Base-by-base conservation (phyloP, 30 jellyfish, hydroid and myxozoan species). In the Cassiopea andromeda region DNA sequence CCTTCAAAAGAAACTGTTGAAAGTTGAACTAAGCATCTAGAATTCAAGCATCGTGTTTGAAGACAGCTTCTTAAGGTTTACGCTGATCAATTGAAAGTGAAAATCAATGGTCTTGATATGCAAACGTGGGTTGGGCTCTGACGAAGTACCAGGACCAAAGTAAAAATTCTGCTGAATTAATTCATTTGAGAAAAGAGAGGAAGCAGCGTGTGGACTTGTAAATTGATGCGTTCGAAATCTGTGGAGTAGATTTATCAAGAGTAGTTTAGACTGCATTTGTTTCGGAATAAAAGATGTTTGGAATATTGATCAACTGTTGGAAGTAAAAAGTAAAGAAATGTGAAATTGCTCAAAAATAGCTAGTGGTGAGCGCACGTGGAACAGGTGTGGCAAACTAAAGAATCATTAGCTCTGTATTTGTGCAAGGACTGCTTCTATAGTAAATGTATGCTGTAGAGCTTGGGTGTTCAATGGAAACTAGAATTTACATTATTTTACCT, bases 341-440 rank as follows among this genome's bases (percentile, higher is more conserved):
- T n/a, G 54, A 70, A 43, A 1, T 2, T 43, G 16, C 54, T 70
- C 43, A n/a, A 43, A 70, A 43, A 9, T 9, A 70, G 48, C 54
- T 15, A 70, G 79, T 4, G 14, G 54, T 19, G 71, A 61, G 79
- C 90, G 73, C 90, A 13, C 67, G 82, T 27, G 48, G 79, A 45
- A 81, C 90, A 81, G 90, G 90, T 81, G 90, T 60, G 72, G 44
- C 10, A 57, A 75, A 66, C 90, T 61, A 67, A 60, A 48, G 71
- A 68, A 61, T 60, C 78, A 15, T 80, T 80, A 80, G 69, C 45
- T 64, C 46, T n/a, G 13, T 81, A 57, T 81, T 61, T 61, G 19
- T 46, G 67, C 69, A 81, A 48, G 79, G 74, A 68, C 54, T 46
- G 3, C 67, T 69, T 13, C 59, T n/a, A 81, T 66, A 66, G 81